These are phyloP conservation scores for Rhynchopsitta pachyrhyncha DNA, from an alignment of 2,113 vertebrate species.

Conservation along the genomic window DNA sequence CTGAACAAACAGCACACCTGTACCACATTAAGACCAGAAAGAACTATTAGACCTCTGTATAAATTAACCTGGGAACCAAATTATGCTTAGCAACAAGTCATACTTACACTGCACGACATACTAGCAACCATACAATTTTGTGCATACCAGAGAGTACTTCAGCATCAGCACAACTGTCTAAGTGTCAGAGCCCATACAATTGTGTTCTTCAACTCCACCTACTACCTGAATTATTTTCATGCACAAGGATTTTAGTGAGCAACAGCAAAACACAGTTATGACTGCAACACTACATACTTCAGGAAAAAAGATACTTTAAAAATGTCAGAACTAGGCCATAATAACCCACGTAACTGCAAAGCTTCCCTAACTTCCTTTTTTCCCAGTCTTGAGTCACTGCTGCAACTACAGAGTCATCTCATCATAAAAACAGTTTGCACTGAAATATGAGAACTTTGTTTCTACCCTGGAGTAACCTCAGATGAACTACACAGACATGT, in stretches of 20 bases:
- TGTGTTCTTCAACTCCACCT: background rate
- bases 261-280: background rate
- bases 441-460: conserved; percentile 13
- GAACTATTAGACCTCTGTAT: background rate
- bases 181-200: background rate
- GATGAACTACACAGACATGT: background rate
- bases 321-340: background rate
- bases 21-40: background rate
- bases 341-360: background rate
- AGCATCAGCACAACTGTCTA: rapidly evolving
- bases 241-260: background rate
- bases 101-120: background rate
- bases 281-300: background rate
- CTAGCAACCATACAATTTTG: background rate
- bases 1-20: rapidly evolving
- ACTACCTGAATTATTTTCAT: background rate
- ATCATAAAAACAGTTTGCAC: background rate
- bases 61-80: background rate
- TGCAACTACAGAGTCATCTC: background rate
- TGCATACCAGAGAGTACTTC: background rate
- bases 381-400: background rate
- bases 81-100: background rate
- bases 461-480: background rate
- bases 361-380: background rate
- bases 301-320: rapidly evolving